Base-by-base conservation (phyloP, 2,888 invertebrate genomes). In the Osedax fenrisi region DNA sequence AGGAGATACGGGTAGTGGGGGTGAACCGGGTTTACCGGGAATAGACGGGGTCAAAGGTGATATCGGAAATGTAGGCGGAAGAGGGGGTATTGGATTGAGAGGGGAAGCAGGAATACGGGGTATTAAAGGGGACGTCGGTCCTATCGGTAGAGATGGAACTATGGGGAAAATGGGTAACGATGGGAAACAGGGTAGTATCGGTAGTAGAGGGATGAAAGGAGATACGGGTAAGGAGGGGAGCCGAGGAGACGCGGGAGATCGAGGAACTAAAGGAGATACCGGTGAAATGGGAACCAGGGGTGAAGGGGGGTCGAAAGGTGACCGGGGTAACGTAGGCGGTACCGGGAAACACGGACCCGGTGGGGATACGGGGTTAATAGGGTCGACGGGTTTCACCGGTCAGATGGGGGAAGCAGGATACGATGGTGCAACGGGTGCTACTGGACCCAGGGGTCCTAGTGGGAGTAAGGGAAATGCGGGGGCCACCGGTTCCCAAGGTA, bases 311-410 rank as follows among this genome's bases (percentile, higher is more conserved):
- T 76, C 77, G 2, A 78, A 77, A 76, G 82, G 83, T 3, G 78
- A 78, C n/a, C 78, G 79, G 56, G 83, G 83, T 22, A 79, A 79
- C 13, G 79, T 80, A 27, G 83, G 82, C 5, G 77, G 78, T n/a
- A 78, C 78, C 10, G 82, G 82, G 2, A 74, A 76, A 3, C 77
- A 76, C 72, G 82, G 83, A 26, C 76, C 80, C 2, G 22, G 27
- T 2, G 77, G 77, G 5, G 25, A 26, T 26, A 59, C 27, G 22
- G 68, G 68, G 17, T 24, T 26, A 5, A 26, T 25, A 25, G 68
- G 68, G n/a, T 22, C 21, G 22, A 22, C 25, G 26, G 68, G 68
- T n/a, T 68, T 26, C n/a, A 27, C 68, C 25, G 68, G 27, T 24
- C 26, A 25, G 2, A 68, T 41, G 17, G 41, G 41, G 17, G 41